Base-by-base conservation (phyloP, 2,113 vertebrate genomes). In the Thamnaconus septentrionalis region DNA sequence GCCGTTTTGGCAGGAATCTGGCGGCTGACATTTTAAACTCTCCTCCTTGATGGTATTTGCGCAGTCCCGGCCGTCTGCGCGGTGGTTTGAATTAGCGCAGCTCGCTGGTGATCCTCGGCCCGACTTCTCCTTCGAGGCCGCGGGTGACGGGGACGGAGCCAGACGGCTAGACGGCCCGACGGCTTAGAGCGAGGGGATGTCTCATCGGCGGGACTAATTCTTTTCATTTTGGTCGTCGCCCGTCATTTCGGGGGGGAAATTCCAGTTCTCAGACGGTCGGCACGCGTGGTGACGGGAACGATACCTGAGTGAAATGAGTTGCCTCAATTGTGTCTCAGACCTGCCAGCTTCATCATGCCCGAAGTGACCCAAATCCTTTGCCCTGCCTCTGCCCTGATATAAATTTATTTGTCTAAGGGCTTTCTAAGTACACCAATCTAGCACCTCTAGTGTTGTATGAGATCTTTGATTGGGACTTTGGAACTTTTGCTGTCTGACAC, bases 151-250 rank as follows among this genome's bases (percentile, higher is more conserved):
- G 50, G 59, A 64, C 41, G 0, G 50, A 43, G 46, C 53, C 66
- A 75, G 71, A 58, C 60, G 6, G 66, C 61, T 78, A 79, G 81
- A 84, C 73, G 61, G 71, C 57, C 63, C 53, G 9, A 54, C 67
- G 78, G 61, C 65, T 31, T 31, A 31, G 18, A 31, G 18, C 18
- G 18, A 31, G 6, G 51, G 59, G 64, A 62, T 57, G 41, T 64
- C 74, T 75, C 53, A 70, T 79, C 58, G 41, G 76, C 58, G 57
- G 56, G 18, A 61, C 62, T 79, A 73, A 87, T 73, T 64, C 61
- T 74, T 56, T 56, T 69, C 8, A 58, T 78, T 88, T 85, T 77
- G 53, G 56, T 66, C 18, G 18, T 31, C 18, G 18, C 18, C 18
- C 18, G 18, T 31, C 18, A 31, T 31, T 31, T 31, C 18, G 18